Percentiles rank a stretch among this genome's conserved stretches.
Conservation (phyloP, 1,140 invertebrate species). For the Monochamus saltuarius region DNA sequence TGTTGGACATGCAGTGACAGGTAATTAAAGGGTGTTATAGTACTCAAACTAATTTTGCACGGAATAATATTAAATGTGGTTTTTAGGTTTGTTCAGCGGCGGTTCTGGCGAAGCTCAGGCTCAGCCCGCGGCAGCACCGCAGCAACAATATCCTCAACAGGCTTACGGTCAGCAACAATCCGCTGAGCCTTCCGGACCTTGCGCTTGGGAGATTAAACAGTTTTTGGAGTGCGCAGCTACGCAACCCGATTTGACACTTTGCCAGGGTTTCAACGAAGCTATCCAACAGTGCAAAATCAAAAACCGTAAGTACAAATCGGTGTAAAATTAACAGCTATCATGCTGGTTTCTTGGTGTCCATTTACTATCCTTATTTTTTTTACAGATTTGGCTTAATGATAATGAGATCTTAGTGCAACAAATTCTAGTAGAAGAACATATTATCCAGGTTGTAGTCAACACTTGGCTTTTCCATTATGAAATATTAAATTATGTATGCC, state of each 20-base stretch:
- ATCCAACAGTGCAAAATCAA: conserved; percentile 82
- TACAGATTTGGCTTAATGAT: conserved; percentile 14
- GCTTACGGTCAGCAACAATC: conserved; percentile 48
- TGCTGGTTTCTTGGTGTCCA: conserved; percentile 8
- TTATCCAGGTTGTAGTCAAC: not conserved
- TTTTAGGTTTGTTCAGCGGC: conserved; percentile 71
- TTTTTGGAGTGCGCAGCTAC: conserved; percentile 86
- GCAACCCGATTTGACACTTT: conserved; percentile 80
- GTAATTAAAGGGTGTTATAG: conserved; percentile 25
- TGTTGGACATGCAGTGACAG: conserved; percentile 80
- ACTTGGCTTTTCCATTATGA: too few relatives aligned
- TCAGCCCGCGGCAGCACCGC: conserved; percentile 44
- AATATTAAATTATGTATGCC: too few relatives aligned
- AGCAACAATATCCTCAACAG: conserved; percentile 32
- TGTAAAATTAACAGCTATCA: not conserved
- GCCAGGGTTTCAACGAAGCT: conserved; percentile 92
- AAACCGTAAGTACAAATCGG: conserved; percentile 40
- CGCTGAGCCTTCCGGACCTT: conserved; percentile 65
- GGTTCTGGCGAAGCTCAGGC: conserved; percentile 58
- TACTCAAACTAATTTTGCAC: not conserved
- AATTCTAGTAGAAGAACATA: conserved; percentile 20
- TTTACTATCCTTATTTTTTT: conserved; percentile 6
- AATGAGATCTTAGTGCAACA: not conserved
- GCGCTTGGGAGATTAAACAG: conserved; percentile 87
- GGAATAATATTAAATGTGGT: not conserved